Evolutionary conservation across 2,797 vertebrate genomes (phyloP), one percentile per base, ranked within the genome.

Genomic region (Onychomys torridus): DNA sequence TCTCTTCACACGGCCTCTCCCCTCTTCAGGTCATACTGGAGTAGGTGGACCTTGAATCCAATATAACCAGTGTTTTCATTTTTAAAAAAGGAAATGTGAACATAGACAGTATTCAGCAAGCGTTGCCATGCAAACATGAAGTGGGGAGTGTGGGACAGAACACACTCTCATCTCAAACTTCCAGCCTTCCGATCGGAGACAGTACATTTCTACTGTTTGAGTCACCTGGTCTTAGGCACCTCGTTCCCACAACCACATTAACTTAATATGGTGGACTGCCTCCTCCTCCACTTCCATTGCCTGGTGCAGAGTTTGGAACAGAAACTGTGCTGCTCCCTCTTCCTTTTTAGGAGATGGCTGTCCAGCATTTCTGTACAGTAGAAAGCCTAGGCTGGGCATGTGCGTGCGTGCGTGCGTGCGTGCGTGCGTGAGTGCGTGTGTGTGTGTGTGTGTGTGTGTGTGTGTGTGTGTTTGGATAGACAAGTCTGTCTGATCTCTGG

Each of bases 21-120:
- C 46, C 12, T 73, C n/a, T 55, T 55, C 37, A 19, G 17, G 71
- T 85, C 93, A 88, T 17, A 65, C 6, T 67, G 32, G 17, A 86
- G 2, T 49, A 91, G 3, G n/a, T 34, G 69, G 40, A 65, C 10
- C 25, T n/a, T 61, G 34, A 93, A 77, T 49, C 81, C 91, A 89
- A 37, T 89, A 90, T 79, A 75, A 91, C 69, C 43, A 52, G 34
- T 67, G 57, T 94, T 77, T 87, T 93, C 81, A 55, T 65, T 32
- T 40, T 13, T 10, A 34, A 69, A 65, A 65, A 2, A 34, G 43
- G 37, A 55, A 43, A 84, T 59, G 63, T 76, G 69, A 93, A 59
- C 76, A 63, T 25, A 91, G 84, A 96, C 49, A 87, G 61, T 21
- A 67, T n/a, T 65, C 29, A 57, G 57, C 43, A 55, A 90, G 71